Evolutionary conservation across 2,797 vertebrate genomes (phyloP).

Genomic region (Coccyzus lansbergi): DNA sequence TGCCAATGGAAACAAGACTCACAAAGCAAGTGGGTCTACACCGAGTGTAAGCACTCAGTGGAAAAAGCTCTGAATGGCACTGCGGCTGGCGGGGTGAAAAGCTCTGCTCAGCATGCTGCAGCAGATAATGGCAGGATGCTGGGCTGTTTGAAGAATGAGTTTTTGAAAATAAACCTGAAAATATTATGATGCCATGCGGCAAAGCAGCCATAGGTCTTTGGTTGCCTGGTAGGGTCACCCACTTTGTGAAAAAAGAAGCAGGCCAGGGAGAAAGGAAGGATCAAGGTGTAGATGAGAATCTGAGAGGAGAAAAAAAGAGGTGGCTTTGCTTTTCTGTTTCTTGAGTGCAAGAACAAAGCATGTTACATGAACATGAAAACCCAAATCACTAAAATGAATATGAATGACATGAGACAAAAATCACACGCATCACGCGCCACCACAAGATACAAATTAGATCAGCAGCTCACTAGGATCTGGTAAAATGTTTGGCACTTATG

Average conservation of each 20-base stretch:
- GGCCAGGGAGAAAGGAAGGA: background rate
- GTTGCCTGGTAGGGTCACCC: background rate
- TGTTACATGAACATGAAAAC: background rate
- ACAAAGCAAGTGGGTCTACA: background rate
- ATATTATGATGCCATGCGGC: background rate
- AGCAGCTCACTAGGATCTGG: background rate
- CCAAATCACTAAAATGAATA: background rate
- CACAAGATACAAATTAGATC: background rate
- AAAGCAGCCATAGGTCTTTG: background rate
- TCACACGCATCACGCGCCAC: background rate
- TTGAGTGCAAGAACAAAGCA: background rate
- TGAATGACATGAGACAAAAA: background rate
- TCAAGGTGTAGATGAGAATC: background rate
- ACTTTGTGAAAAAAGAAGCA: background rate
- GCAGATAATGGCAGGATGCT: background rate
- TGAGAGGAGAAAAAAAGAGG: background rate
- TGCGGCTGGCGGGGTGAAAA: background rate
- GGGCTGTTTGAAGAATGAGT: background rate
- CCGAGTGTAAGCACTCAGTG: background rate
- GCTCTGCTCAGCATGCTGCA: conserved; percentile 17
- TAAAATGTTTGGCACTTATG: background rate
- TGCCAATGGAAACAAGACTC: conserved; percentile 48
- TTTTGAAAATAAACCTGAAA: conserved; percentile 49
- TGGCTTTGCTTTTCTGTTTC: background rate
- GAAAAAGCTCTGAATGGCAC: conserved; percentile 17